These are phyloP conservation scores for Campoletis raptor DNA, from an alignment of 2,888 invertebrate genomes.

Conservation along the genomic window DNA sequence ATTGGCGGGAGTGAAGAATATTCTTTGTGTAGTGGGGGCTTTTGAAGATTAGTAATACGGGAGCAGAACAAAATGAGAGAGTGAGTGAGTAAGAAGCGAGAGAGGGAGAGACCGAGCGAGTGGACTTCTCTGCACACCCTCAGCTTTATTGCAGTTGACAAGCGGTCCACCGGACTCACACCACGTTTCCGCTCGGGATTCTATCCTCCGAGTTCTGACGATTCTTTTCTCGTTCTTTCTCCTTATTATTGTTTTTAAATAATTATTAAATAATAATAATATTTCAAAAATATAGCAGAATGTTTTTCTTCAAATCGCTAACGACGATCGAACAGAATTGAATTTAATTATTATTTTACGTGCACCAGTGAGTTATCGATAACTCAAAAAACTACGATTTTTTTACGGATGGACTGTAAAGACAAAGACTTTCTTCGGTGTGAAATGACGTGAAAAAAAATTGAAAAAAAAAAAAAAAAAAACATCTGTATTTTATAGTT, in stretches of 20 bases:
- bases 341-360: not conserved
- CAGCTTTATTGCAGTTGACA: constrained; percentile 74
- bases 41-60: constrained; percentile 62
- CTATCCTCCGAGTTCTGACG: constrained; percentile 30
- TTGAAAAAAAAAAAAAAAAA: too few species aligned
- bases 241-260: not conserved
- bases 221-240: constrained; percentile 7
- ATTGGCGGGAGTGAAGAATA: constrained; percentile 63
- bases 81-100: constrained; percentile 12
- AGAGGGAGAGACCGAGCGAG: constrained; percentile 41
- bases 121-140: constrained; percentile 70
- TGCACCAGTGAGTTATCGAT: not conserved
- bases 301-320: not conserved
- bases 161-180: constrained; percentile 70
- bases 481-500: not conserved
- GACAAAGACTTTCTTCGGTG: not conserved
- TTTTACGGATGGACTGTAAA: not conserved
- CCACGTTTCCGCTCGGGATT: constrained; percentile 62
- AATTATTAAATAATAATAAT: not conserved
- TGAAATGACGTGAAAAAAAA: constrained; percentile 50
- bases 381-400: not conserved
- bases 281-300: not conserved
- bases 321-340: not conserved
- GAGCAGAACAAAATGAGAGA: constrained; percentile 33
- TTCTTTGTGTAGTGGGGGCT: constrained; percentile 57